Evolutionary conservation across 2,113 vertebrate genomes (phyloP), one percentile per base, ranked within the genome.

Genomic region (Mixornis gularis): DNA sequence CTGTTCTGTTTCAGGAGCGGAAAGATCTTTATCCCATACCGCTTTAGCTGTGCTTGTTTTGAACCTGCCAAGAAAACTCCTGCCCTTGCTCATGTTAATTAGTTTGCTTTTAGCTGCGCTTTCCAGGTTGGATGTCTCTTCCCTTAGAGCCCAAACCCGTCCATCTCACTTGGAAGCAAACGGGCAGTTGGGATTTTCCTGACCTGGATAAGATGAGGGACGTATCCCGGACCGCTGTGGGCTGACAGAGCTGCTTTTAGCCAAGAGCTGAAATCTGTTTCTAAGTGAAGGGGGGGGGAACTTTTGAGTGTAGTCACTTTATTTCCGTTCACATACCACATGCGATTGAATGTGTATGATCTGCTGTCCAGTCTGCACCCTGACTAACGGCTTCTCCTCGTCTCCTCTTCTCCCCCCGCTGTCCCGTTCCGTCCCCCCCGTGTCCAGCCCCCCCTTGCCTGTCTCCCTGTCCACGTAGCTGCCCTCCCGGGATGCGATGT

Each of bases 401-500:
- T 87, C 74, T 96, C 38, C 71, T 64, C 70, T 68, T 48, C 38
- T 65, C 40, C 72, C 78, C 16, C 0, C 66, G 24, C 13, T 73
- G 70, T 78, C 82, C 90, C 69, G 63, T 87, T 30, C 81, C 41
- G 32, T 60, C 4, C 51, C 65, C 13, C 13, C 84, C 19, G 21
- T 92, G 53, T 92, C 21, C 95, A 99, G 98, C 98, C 96, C 98
- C 98, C 97, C 97, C 97, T 97, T 96, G 96, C 98, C 97, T 95
- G 97, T 97, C 97, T 98, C 98, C 96, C 91, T 96, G 89, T 96
- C 95, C 97, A 93, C 97, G 93, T 98, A 97, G 96, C 96, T 95
- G 97, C 96, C 93, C 97, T 97, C 96, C 92, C 97, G 95, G 97
- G 98, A 97, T 96, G 97, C 97, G 82, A 97, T 97, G 97, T 97